These are phyloP conservation scores for Iselma pallidipennis DNA, from an alignment of 2,888 invertebrate genomes.

Conservation along the genomic window DNA sequence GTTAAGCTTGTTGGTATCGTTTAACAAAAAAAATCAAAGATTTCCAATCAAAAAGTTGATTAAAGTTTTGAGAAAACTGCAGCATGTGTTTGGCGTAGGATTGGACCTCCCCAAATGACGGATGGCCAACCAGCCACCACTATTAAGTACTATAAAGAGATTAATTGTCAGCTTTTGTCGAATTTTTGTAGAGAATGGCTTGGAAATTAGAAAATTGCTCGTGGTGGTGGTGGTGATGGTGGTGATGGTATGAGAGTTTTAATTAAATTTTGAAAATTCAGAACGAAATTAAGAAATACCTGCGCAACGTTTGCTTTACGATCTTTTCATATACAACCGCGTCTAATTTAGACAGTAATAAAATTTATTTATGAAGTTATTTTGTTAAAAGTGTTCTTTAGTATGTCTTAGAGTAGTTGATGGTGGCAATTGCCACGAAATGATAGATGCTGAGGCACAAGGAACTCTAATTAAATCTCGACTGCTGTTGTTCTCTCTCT, in stretches of 20 bases:
- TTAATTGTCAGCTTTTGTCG: neutral
- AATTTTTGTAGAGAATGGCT: too few species aligned
- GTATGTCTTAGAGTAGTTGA: conserved; percentile 34
- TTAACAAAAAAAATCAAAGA: too few species aligned
- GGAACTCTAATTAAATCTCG: conserved; percentile 42
- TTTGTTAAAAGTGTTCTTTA: conserved; percentile 29
- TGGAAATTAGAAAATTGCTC: too few species aligned
- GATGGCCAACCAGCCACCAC: neutral
- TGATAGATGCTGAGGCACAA: conserved; percentile 40
- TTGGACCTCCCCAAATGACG: neutral
- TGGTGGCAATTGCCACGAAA: conserved; percentile 39
- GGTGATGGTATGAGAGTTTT: conserved; percentile 1
- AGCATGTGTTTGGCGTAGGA: neutral
- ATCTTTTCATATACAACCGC: conserved; percentile 23
- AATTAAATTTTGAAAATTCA: conserved; percentile 18
- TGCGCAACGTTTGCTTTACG: conserved; percentile 22
- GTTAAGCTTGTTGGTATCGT: too few species aligned
- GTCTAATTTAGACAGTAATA: conserved; percentile 29
- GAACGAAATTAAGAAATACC: conserved; percentile 26
- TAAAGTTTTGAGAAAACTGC: neutral
- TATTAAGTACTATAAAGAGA: neutral
- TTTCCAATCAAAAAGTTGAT: too few species aligned
- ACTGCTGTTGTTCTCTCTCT: conserved; percentile 34
- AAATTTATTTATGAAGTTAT: conserved; percentile 37
- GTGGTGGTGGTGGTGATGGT: neutral